Conservation (phyloP, 2,797 vertebrate genomes). For the Xenops minutus region DNA sequence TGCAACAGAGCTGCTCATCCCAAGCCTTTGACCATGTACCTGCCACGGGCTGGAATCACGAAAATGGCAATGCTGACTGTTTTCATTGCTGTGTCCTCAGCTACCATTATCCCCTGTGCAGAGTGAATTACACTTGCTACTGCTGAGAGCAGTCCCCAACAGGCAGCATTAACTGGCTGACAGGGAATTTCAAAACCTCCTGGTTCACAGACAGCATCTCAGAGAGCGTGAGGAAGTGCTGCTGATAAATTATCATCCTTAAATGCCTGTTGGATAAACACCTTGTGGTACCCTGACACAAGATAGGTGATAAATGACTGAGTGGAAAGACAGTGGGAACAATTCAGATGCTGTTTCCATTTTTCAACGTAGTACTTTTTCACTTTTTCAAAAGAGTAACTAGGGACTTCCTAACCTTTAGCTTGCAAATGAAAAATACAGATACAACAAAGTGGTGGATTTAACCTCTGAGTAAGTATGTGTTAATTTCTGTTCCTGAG, state of each 20-base stretch:
- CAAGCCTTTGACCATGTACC: neutral
- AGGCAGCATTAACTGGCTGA: neutral
- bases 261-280: neutral
- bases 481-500: slow-evolving; percentile 25
- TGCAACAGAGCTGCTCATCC: neutral
- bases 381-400: neutral
- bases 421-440: neutral
- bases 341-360: neutral
- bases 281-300: neutral
- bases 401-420: neutral
- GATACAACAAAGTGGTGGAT: neutral
- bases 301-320: neutral
- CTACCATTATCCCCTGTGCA: neutral
- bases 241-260: neutral
- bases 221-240: neutral
- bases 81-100: neutral
- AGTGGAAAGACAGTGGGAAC: neutral
- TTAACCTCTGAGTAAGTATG: neutral
- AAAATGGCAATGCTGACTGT: neutral
- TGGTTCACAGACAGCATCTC: neutral
- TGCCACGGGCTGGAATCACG: neutral
- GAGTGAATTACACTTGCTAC: neutral
- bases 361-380: neutral
- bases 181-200: neutral
- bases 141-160: neutral